Evolutionary conservation across 2,797 vertebrate genomes (phyloP).

Genomic region (Sebastes elongatus): DNA sequence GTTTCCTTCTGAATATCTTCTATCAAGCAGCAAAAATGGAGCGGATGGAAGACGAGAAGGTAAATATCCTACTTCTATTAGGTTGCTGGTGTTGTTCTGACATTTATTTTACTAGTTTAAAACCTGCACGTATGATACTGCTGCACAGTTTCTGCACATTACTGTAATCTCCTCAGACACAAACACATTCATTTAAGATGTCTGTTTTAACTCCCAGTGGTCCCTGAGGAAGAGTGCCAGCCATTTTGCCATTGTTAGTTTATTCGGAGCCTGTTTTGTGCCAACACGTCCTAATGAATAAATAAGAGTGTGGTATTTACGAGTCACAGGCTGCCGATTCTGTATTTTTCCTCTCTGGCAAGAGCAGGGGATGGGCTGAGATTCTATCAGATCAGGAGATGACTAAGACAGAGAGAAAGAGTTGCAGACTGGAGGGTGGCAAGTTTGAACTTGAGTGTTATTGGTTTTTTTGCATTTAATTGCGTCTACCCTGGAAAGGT

Average conservation of each 20-base stretch:
- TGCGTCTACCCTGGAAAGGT: not conserved
- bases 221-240: conserved; percentile 14
- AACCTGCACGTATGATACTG: not conserved
- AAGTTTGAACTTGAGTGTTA: conserved; percentile 54
- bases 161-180: not conserved
- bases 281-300: not conserved
- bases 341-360: conserved; percentile 71
- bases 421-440: not conserved
- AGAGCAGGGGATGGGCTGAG: not conserved
- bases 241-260: conserved; percentile 17
- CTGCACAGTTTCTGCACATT: not conserved
- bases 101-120: not conserved
- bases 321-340: conserved; percentile 24
- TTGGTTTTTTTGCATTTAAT: not conserved
- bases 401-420: conserved; percentile 35
- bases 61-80: conserved; percentile 26
- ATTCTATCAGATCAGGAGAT: conserved; percentile 19
- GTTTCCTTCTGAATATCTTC: not conserved
- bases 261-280: not conserved
- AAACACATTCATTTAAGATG: not conserved
- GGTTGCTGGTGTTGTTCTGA: not conserved
- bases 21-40: conserved; percentile 68
- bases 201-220: not conserved
- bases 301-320: conserved; percentile 19
- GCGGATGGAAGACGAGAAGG: conserved; percentile 76